Evolutionary conservation across 2,888 invertebrate species (phyloP), one percentile per base, ranked within the genome.

Genomic region (Diarsia rubi): DNA sequence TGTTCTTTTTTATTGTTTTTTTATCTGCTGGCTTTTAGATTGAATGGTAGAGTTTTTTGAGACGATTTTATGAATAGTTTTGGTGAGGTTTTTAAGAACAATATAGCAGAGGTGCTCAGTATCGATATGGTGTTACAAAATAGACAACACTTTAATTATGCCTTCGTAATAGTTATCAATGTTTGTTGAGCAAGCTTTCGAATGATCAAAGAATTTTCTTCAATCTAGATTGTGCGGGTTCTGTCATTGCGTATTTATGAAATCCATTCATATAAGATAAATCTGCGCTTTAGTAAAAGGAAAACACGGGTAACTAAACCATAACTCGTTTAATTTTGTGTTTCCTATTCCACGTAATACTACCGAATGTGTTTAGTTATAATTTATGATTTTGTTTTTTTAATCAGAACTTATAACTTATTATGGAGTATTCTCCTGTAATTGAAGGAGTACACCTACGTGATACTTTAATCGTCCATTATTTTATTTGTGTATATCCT

Each of bases 11-110:
- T 65, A 31, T 62, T 52, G 3, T 64, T 69, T 47, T n/a, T 37
- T 31, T 70, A 78, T 68, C 37, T 47, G 42, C 31, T 42, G 44
- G 42, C 31, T 70, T 68, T 70, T 52, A 45, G 1, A 27, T 19
- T 16, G 11, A 12, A 69, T 21, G 4, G 37, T 19, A 11, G 16
- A n/a, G 11, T 24, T 60, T 57, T 54, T 0, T 19, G 21, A 14
- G 42, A 27, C 11, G 5, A 37, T 45, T 11, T 12, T 54, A 19
- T 44, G 6, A 54, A 69, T 24, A 52, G 12, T 27, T 52, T 70
- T 24, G 12, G 12, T 9, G 31, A 21, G 3, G 19, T 21, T 21
- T 59, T 57, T 16, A 19, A 54, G 0, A 59, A 59, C 9, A 19
- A 27, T 9, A 59, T 19, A 9, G 19, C 24, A 27, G 16, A 16